These are phyloP conservation scores for Macrobrachium rosenbergii DNA, from an alignment of 1,140 invertebrate genomes.

Conservation along the genomic window DNA sequence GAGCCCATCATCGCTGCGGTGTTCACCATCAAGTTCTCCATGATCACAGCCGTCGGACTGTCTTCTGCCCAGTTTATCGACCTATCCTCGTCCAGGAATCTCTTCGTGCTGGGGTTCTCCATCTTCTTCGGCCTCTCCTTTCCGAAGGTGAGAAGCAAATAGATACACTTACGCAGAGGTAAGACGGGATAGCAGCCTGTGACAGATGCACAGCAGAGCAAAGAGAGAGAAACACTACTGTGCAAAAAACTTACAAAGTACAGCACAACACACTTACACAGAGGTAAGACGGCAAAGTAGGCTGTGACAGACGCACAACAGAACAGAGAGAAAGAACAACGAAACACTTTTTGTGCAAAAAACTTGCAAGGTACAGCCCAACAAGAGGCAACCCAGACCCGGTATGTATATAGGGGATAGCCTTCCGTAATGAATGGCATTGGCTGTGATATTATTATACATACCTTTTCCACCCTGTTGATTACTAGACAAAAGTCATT, in stretches of 20 bases:
- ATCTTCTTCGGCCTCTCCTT: conserved; percentile 77
- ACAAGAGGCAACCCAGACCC: too few species aligned
- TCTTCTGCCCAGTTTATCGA: conserved; percentile 71
- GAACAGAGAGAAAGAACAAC: neutral
- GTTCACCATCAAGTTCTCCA: conserved; percentile 89
- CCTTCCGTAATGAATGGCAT: too few species aligned
- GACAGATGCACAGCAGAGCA: neutral
- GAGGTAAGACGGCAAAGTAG: neutral
- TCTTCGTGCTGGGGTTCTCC: conserved; percentile 90
- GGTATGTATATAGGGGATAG: too few species aligned
- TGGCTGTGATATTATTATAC: too few species aligned
- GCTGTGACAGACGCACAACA: neutral
- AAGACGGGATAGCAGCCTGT: neutral
- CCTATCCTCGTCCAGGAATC: conserved; percentile 75
- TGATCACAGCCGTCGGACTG: conserved; percentile 80
- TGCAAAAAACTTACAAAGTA: too few species aligned
- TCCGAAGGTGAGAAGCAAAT: conserved; percentile 39
- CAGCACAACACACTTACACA: neutral
- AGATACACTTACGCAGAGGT: too few species aligned
- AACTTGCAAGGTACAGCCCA: too few species aligned
- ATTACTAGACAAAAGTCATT: too few species aligned
- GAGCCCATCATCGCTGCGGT: conserved; percentile 88
- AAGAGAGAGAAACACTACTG: too few species aligned
- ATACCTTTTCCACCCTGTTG: too few species aligned
- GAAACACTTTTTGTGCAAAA: too few species aligned